Evolutionary conservation across 2,113 vertebrate species (phyloP), one percentile per base, ranked within the genome.

Genomic region (Corapipo altera): DNA sequence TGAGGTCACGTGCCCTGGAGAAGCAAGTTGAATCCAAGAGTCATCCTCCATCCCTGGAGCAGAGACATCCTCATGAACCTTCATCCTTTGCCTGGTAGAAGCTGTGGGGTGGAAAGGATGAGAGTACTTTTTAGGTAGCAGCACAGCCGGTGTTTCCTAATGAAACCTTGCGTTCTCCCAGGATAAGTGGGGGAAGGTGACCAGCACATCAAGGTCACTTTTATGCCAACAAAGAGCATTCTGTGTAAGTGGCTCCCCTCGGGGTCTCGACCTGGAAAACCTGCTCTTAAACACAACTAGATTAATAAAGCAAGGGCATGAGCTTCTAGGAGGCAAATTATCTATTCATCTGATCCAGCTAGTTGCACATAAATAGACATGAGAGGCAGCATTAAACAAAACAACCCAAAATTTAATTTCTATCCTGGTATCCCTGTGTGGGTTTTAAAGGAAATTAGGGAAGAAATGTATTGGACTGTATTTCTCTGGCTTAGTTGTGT

Each of bases 231-330:
- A 79, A 85, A 85, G 66, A 86, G 8, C 74, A 41, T 81, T 87
- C 48, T 87, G 82, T 77, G 51, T 41, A 76, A 82, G 74, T 82
- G 91, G 19, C n/a, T 91, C 35, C 80, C 70, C 54, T 85, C 61
- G 27, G 76, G 48, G 81, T 85, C 54, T 85, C 0, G 1, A 87
- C 89, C 52, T 82, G 70, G 66, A 91, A 92, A 95, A 91, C 33
- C 49, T 87, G 12, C 35, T 49, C 44, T 89, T 91, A 91, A 97
- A 82, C 66, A 66, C 82, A 92, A 72, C 75, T 37, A 76, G 87
- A 89, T 82, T 76, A 85, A 88, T 91, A 95, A 91, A 89, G 48
- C 77, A 79, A 91, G 64, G 74, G 23, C 41, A 54, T 70, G 87
- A 89, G 70, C 54, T 91, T 37, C 88, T 91, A 81, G 41, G 79